phyloP scores from a whole-genome alignment of 2,797 vertebrate species.

The Syncerus caffer region DNA sequence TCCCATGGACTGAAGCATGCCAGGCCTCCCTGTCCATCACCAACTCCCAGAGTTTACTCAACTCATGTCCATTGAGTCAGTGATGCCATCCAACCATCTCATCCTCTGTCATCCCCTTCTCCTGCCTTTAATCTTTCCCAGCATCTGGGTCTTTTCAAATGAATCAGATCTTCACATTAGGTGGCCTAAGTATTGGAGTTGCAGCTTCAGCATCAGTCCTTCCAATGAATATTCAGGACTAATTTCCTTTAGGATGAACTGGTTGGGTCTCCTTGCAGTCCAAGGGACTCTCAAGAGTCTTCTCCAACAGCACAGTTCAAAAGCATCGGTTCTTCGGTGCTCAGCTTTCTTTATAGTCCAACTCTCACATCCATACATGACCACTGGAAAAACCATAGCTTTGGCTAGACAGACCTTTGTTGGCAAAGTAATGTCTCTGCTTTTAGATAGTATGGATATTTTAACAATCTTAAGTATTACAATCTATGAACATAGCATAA shows the following conservation, averaged over 20 bases:
- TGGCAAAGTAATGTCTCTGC: not conserved
- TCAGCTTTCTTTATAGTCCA: not conserved
- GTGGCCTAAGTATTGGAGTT: not conserved
- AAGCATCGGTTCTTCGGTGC: not conserved
- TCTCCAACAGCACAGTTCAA: not conserved
- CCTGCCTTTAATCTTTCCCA: not conserved
- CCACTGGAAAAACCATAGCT: not conserved
- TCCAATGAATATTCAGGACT: not conserved
- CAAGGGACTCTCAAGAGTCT: not conserved
- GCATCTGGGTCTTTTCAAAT: not conserved
- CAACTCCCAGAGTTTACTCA: not conserved
- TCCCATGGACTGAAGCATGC: rapidly evolving
- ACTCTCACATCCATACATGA: not conserved
- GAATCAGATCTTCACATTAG: not conserved
- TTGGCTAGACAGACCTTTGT: not conserved
- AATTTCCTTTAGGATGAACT: not conserved
- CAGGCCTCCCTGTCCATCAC: not conserved
- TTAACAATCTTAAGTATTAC: not conserved
- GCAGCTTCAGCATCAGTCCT: not conserved
- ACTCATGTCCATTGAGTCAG: not conserved
- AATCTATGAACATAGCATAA: not conserved
- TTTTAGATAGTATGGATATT: not conserved
- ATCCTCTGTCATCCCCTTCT: rapidly evolving
- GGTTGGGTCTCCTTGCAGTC: not conserved
- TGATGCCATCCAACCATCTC: not conserved